These are phyloP conservation scores for Liodrosophila aerea DNA, from an alignment of 2,888 invertebrate genomes.

Conservation along the genomic window DNA sequence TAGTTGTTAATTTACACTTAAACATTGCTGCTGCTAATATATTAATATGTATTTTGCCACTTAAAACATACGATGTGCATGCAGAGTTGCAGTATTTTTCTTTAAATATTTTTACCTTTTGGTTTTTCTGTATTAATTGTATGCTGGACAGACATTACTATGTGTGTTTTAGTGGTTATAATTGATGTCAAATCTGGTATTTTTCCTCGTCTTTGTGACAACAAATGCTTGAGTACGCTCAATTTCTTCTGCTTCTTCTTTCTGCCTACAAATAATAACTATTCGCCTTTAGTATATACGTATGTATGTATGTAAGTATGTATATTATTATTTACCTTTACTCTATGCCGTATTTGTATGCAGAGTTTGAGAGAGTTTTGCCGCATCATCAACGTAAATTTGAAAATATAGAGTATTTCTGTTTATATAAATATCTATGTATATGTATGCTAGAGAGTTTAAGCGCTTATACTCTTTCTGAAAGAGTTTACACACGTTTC, in stretches of 20 bases:
- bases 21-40: constrained; percentile 38
- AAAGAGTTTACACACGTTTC: constrained; percentile 11
- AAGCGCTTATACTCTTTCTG: constrained; percentile 8
- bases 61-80: constrained; percentile 47
- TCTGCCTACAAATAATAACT: constrained; percentile 52
- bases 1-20: constrained; percentile 44
- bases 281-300: constrained; percentile 27
- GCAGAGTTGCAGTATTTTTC: constrained; percentile 31
- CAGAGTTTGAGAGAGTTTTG: constrained; percentile 21
- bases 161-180: background rate
- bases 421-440: constrained; percentile 24
- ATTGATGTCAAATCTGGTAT: constrained; percentile 5
- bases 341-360: constrained; percentile 38
- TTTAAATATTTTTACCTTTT: constrained; percentile 6
- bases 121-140: constrained; percentile 6
- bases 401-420: constrained; percentile 41
- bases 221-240: constrained; percentile 24
- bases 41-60: constrained; percentile 34
- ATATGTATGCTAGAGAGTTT: background rate
- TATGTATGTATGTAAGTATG: constrained; percentile 8
- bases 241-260: too few relatives aligned
- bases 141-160: constrained; percentile 7
- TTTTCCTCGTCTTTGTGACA: constrained; percentile 16
- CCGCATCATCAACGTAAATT: constrained; percentile 60
- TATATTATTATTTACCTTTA: constrained; percentile 22